Percentiles rank a stretch among this genome's conserved stretches.
These are phyloP conservation scores for Bombus terrestris DNA, from an alignment of 1,140 invertebrate species.

Conservation along the genomic window DNA sequence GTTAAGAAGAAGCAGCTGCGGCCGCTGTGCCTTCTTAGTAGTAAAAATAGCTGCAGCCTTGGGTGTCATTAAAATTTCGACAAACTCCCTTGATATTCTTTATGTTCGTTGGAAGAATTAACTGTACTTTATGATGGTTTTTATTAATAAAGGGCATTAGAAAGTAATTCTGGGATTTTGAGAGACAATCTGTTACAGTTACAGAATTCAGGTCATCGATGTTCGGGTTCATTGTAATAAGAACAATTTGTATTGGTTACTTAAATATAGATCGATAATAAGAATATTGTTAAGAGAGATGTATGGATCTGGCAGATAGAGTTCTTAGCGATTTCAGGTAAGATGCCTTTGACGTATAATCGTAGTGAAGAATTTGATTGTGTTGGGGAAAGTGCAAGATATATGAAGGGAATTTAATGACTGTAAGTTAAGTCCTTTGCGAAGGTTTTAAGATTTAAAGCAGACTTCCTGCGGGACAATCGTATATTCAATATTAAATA, in stretches of 20 bases:
- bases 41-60: conserved; percentile 56
- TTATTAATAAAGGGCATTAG: neutral
- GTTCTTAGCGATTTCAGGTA: too few relatives aligned
- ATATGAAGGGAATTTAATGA: too few relatives aligned
- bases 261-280: neutral
- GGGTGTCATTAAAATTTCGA: conserved; percentile 58
- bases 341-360: too few relatives aligned
- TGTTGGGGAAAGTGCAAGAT: too few relatives aligned
- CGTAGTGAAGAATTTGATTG: too few relatives aligned
- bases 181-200: neutral
- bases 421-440: neutral
- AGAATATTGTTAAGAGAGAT: too few relatives aligned
- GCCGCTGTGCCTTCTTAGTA: conserved; percentile 10
- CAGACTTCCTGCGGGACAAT: neutral
- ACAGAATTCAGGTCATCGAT: too few relatives aligned
- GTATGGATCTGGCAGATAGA: too few relatives aligned
- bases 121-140: too few relatives aligned
- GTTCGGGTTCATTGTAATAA: neutral
- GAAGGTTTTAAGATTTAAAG: neutral
- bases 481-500: neutral
- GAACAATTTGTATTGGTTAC: neutral
- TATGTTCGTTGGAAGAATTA: too few relatives aligned
- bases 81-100: too few relatives aligned
- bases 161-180: neutral
- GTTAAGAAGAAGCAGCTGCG: conserved; percentile 79